Evolutionary conservation across 2,113 vertebrate genomes (phyloP), one percentile per base, ranked within the genome.

Genomic region (Hippocampus guttulatus): DNA sequence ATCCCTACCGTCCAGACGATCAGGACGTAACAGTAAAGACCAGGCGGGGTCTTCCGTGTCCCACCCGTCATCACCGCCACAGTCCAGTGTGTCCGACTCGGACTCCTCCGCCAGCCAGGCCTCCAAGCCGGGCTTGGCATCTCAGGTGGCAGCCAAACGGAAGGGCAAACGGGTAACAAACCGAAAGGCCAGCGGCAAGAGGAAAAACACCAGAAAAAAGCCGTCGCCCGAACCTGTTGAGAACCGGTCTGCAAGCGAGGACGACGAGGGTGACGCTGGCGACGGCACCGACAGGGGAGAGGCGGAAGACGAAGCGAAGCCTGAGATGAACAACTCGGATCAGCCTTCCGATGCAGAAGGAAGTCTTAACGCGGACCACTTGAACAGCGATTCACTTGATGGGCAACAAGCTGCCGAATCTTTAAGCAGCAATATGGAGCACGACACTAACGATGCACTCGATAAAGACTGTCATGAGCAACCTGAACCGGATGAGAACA

Each of bases 21-120:
- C 95, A 51, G 90, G 94, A 67, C 92, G 94, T 52, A 94, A 93
- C 82, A 93, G 79, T 75, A 95, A 91, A 91, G 77, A 79, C 0
- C 94, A 93, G 81, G 87, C 93, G 61, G 79, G 85, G 58, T 70
- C 82, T 77, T 78, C 87, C 2, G 72, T 69, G 52, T 91, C 94
- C 0, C 89, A 94, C 77, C 88, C 89, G 12, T 88, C 83, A 64
- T 93, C 94, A 0, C 90, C 92, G 12, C 87, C 89, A 30, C 88
- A 90, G 66, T 91, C 94, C 8, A 81, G 81, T 68, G 80, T 84
- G 52, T 95, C 95, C 27, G 93, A 92, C 1, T 95, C 91, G 0
- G 89, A 93, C 82, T 85, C 92, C 0, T 88, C 94, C 3, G 52
- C 72, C 84, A 88, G 74, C 69, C 91, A 72, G 88, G 82, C 91